Conservation (phyloP, 2,888 invertebrate genomes). For the Clepsis dumicolana region DNA sequence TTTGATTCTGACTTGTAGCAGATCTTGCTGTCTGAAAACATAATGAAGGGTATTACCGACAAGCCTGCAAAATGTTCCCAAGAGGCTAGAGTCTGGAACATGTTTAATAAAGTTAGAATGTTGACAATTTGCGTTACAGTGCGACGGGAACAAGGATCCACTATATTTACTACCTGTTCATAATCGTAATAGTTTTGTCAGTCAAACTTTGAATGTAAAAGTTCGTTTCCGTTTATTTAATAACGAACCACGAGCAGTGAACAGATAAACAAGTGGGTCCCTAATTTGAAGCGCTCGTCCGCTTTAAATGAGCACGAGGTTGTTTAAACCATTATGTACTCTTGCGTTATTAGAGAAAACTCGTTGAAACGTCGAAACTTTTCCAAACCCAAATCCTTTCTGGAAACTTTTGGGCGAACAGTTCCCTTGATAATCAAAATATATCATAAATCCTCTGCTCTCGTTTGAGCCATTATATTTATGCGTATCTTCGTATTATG, state of each 20-base stretch:
- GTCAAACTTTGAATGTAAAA: neutral
- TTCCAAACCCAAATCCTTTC: conserved; percentile 45
- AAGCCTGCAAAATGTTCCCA: too few relatives aligned
- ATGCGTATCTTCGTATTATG: conserved; percentile 13
- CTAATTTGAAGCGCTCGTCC: conserved; percentile 1
- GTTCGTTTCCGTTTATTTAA: neutral
- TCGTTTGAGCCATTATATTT: conserved; percentile 30
- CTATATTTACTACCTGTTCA: too few relatives aligned
- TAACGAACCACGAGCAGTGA: conserved; percentile 2
- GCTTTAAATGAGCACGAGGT: conserved; percentile 12
- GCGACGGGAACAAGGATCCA: neutral
- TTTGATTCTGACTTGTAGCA: too few relatives aligned
- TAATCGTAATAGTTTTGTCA: too few relatives aligned
- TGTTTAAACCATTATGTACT: conserved; percentile 33
- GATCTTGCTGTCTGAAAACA: too few relatives aligned
- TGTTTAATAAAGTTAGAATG: neutral
- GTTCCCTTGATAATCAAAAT: conserved; percentile 46
- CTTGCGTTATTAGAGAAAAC: conserved; percentile 34
- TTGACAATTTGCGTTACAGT: neutral
- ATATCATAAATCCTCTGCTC: conserved; percentile 34
- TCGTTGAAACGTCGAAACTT: conserved; percentile 44
- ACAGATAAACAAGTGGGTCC: neutral
- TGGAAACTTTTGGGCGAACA: conserved; percentile 43
- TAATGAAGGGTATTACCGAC: neutral
- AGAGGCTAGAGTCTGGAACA: too few relatives aligned